A percentile compares a stretch with the other conserved stretches of the same genome.
Conservation (phyloP, 2,113 vertebrate species). For the Lagenorhynchus albirostris region DNA sequence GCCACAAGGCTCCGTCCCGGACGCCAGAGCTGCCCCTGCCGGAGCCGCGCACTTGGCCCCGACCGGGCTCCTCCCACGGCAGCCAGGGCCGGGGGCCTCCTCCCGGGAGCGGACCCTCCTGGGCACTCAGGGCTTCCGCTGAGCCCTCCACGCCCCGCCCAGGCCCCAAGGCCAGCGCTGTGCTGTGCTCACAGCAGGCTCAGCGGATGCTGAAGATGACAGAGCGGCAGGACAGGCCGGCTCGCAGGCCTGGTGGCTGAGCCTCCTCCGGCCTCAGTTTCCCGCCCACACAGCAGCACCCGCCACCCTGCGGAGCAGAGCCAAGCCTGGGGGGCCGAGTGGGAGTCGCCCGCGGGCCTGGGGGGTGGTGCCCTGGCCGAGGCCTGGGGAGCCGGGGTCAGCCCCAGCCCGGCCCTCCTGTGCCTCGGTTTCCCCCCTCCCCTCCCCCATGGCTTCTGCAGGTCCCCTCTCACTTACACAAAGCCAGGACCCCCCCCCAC, state of each 20-base stretch:
- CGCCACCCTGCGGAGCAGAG: too few relatives aligned
- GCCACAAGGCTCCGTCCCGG: too few relatives aligned
- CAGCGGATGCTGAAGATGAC: accelerated
- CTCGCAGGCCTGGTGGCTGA: background rate
- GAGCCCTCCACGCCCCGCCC: background rate
- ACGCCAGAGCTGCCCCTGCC: too few relatives aligned
- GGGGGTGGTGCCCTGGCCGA: background rate
- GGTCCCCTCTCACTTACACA: background rate
- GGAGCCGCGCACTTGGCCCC: accelerated
- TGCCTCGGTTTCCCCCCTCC: background rate
- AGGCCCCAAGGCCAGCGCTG: accelerated
- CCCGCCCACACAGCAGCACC: background rate
- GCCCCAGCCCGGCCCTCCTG: background rate
- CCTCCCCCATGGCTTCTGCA: too few relatives aligned
- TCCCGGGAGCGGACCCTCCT: background rate
- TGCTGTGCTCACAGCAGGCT: background rate
- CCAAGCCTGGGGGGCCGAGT: too few relatives aligned
- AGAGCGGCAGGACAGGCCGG: accelerated
- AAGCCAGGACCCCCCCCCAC: background rate
- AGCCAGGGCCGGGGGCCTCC: background rate
- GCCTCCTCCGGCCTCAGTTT: background rate
- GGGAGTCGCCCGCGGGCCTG: too few relatives aligned
- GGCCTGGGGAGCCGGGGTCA: background rate
- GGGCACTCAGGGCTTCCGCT: background rate
- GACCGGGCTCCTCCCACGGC: background rate